phyloP scores from a whole-genome alignment of 30 jellyfish, hydroid and myxozoan species.

The Aurelia sp. region DNA sequence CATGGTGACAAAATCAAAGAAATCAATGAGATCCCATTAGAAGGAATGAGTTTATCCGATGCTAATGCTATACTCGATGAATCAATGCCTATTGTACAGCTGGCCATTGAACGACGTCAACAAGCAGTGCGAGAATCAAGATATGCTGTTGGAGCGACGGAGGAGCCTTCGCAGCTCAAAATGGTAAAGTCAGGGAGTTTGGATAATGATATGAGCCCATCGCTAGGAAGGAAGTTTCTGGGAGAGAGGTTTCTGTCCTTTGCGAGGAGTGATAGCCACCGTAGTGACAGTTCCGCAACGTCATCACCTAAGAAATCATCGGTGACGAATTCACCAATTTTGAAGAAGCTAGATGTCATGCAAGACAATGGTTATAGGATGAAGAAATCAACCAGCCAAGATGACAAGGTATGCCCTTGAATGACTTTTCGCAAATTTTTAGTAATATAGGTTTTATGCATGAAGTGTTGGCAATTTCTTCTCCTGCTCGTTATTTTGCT shows the following conservation, averaged over 20 bases:
- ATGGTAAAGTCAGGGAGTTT: constrained; percentile 12
- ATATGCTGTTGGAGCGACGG: constrained; percentile 37
- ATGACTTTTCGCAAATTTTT: too few species aligned
- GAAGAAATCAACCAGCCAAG: constrained; percentile 21
- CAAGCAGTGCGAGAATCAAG: constrained; percentile 39
- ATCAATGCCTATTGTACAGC: constrained; percentile 27
- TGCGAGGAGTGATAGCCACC: constrained; percentile 49
- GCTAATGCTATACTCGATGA: constrained; percentile 33
- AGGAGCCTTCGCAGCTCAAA: background rate
- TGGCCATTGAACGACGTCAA: constrained; percentile 16
- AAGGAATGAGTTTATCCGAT: constrained; percentile 64
- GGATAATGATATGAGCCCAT: constrained; percentile 3
- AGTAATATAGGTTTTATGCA: too few species aligned
- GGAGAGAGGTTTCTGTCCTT: constrained; percentile 11
- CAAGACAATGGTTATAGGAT: constrained; percentile 4
- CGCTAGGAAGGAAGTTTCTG: background rate
- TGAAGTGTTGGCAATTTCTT: too few species aligned
- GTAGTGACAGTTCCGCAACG: constrained; percentile 33
- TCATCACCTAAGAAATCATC: constrained; percentile 50
- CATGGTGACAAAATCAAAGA: constrained; percentile 71
- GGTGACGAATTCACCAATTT: constrained; percentile 34
- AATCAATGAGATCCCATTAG: constrained; percentile 61
- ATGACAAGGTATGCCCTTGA: constrained; percentile 18
- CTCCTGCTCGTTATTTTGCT: too few species aligned
- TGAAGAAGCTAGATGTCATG: constrained; percentile 43